phyloP scores from a whole-genome alignment of 1,140 invertebrate genomes.

The Goniozus legneri region DNA sequence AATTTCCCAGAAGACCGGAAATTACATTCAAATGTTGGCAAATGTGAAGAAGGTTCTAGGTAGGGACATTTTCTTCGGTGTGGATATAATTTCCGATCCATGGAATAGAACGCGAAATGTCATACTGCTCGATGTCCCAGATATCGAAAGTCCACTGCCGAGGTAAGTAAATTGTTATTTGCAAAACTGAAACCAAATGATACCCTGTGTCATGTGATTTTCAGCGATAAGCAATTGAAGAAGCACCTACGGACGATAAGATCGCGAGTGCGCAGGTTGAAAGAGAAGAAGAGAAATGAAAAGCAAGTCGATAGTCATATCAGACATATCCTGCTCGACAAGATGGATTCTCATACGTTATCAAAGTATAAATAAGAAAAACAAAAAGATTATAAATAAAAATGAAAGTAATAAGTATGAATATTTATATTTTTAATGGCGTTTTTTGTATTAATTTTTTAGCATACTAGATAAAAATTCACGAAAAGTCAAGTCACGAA shows the following conservation, averaged over 20 bases:
- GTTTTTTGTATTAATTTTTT: too few relatives aligned
- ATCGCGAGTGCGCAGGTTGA: conserved; percentile 15
- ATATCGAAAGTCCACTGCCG: conserved; percentile 61
- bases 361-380: too few relatives aligned
- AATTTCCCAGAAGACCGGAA: conserved; percentile 53
- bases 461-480: too few relatives aligned
- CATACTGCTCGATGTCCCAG: conserved; percentile 62
- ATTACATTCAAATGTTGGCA: conserved; percentile 62
- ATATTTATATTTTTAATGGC: too few relatives aligned
- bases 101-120: conserved; percentile 63
- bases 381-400: too few relatives aligned
- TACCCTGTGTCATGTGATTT: too few relatives aligned
- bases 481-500: too few relatives aligned
- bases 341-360: too few relatives aligned
- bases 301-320: conserved; percentile 1
- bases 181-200: too few relatives aligned
- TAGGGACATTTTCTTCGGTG: conserved; percentile 66
- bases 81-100: conserved; percentile 65
- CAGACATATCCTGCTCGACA: too few relatives aligned
- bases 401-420: too few relatives aligned
- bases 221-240: conserved; percentile 40
- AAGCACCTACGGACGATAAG: conserved; percentile 28
- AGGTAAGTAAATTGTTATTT: conserved; percentile 52
- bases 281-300: conserved; percentile 4
- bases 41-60: conserved; percentile 61